Evolutionary conservation across 2,888 invertebrate species (phyloP).

Genomic region (Drosophila mettleri): DNA sequence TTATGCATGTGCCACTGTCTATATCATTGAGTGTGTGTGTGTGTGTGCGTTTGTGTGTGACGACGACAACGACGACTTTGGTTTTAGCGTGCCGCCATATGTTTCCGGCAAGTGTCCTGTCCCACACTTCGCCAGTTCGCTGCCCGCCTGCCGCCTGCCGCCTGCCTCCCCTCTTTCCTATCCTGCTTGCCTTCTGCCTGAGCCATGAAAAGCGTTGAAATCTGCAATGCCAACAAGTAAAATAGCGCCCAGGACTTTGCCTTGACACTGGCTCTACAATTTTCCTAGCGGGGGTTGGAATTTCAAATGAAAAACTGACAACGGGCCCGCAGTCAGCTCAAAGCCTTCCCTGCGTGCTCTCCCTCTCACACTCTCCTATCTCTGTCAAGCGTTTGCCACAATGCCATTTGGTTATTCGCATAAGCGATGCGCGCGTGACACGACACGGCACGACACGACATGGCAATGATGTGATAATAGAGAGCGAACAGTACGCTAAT

Average conservation of each 20-base stretch:
- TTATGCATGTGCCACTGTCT: constrained; percentile 21
- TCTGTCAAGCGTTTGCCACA: constrained; percentile 15
- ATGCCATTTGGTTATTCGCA: constrained; percentile 31
- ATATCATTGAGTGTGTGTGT: constrained; percentile 26
- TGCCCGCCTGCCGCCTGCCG: not conserved
- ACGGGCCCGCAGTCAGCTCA: constrained; percentile 17
- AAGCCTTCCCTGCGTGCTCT: too few relatives aligned
- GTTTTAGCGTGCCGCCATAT: constrained; percentile 77
- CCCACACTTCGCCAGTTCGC: constrained; percentile 7
- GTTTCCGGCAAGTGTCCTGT: constrained; percentile 76
- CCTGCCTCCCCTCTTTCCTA: not conserved
- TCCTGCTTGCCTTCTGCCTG: too few relatives aligned
- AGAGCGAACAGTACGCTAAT: not conserved
- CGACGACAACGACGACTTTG: constrained; percentile 55
- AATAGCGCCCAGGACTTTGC: constrained; percentile 47
- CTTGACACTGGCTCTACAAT: constrained; percentile 58
- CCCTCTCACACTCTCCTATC: not conserved
- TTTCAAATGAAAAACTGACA: constrained; percentile 53
- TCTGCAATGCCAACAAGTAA: constrained; percentile 71
- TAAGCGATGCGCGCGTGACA: constrained; percentile 33
- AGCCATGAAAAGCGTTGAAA: constrained; percentile 70
- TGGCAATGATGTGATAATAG: not conserved
- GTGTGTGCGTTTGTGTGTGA: constrained; percentile 24
- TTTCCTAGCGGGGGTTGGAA: constrained; percentile 52
- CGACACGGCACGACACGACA: constrained; percentile 13